Conservation (phyloP, 2,888 invertebrate genomes). For the Yponomeuta malinellus region DNA sequence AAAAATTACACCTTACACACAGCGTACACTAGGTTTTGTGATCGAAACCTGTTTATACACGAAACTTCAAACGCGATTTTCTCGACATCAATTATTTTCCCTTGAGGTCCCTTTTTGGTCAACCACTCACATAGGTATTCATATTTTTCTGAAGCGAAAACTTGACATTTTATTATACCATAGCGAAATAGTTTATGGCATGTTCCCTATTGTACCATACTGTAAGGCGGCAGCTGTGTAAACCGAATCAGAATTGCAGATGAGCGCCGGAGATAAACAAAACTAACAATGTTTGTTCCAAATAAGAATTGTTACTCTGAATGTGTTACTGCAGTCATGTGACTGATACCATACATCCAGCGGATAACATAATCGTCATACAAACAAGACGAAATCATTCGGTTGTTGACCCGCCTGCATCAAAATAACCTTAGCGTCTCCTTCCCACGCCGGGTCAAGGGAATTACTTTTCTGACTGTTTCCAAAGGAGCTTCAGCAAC, state of each 20-base stretch:
- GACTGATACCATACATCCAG: neutral
- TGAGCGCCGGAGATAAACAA: constrained; percentile 10
- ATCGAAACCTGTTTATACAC: too few species aligned
- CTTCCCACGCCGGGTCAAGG: constrained; percentile 63
- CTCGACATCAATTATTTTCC: too few species aligned
- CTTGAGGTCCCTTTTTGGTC: too few species aligned
- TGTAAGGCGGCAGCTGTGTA: constrained; percentile 27
- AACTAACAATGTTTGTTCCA: neutral
- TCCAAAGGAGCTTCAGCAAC: constrained; percentile 7
- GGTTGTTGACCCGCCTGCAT: constrained; percentile 51
- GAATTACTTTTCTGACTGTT: constrained; percentile 21
- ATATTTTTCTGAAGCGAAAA: too few species aligned
- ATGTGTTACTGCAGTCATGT: neutral
- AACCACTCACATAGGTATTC: too few species aligned
- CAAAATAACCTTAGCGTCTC: constrained; percentile 52
- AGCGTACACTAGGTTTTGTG: too few species aligned
- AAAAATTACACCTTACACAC: too few species aligned
- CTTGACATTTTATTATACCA: too few species aligned
- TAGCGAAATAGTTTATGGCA: too few species aligned
- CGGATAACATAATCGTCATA: neutral
- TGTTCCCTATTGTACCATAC: constrained; percentile 26
- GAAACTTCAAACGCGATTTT: too few species aligned
- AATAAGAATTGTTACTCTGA: neutral
- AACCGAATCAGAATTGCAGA: constrained; percentile 28
- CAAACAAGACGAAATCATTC: constrained; percentile 21